Evolutionary conservation across 2,797 vertebrate species (phyloP), one percentile per base, ranked within the genome.

Genomic region (Scomberomorus guttatus): DNA sequence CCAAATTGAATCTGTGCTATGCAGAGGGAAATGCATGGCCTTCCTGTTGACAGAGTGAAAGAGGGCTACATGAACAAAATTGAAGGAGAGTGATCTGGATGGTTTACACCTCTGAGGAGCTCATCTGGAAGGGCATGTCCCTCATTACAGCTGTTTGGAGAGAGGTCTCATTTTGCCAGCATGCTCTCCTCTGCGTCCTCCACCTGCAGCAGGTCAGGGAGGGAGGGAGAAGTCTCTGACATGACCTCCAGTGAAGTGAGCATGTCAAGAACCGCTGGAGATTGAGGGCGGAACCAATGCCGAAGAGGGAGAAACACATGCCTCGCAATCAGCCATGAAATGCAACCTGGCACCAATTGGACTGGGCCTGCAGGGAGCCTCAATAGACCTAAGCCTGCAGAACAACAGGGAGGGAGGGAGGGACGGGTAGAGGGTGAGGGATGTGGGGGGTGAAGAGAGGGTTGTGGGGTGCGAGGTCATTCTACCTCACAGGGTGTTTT

Each of bases 321-420:
- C 88, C 88, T 93, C 56, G 83, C 89, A 93, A 92, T 94, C 93
- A 93, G 91, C 89, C 93, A 93, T 94, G 93, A 93, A 94, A 94
- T 92, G 88, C 90, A 92, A 92, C 89, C 91, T 93, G 89, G 91
- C 91, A 93, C 80, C 89, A 72, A 89, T 90, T 89, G 89, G 87
- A 89, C 86, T 72, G 74, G 79, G 90, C 74, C 87, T 90, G 88
- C 84, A 79, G 87, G 90, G 90, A 89, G 78, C 73, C 88, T 89
- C 67, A 22, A 56, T 59, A 82, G 85, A 87, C 87, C 48, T 61
- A 61, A 72, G 80, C 77, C 78, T 72, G 80, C 65, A 72, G 85
- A 89, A 90, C 82, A 86, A 86, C 83, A 75, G 83, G 67, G 70
- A 72, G 50, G 67, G 70, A 72, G 50, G 79, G 72, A 71, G 75